These are phyloP conservation scores for Ormyrus nitidulus DNA, from an alignment of 2,888 invertebrate genomes.

Conservation along the genomic window DNA sequence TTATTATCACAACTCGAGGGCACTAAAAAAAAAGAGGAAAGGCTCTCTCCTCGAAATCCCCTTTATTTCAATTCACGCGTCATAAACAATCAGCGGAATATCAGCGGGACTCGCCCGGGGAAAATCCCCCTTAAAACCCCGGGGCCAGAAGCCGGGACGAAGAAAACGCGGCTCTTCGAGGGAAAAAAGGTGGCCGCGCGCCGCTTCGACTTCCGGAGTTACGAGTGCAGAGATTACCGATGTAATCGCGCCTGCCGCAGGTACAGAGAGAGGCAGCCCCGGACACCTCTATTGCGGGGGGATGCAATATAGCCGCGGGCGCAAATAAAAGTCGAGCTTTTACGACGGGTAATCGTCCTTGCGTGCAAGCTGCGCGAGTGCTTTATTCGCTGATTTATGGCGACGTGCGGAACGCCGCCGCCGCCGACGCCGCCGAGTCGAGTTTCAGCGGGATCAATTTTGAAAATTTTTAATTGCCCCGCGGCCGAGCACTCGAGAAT, in stretches of 20 bases:
- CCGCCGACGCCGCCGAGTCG: neutral
- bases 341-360: slow-evolving; percentile 52
- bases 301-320: slow-evolving; percentile 45
- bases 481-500: too few relatives aligned
- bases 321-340: slow-evolving; percentile 54
- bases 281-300: slow-evolving; percentile 29
- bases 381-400: slow-evolving; percentile 43
- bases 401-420: neutral
- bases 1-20: too few relatives aligned
- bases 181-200: neutral
- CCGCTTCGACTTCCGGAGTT: slow-evolving; percentile 48
- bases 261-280: neutral
- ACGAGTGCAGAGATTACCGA: slow-evolving; percentile 61
- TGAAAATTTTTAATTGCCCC: slow-evolving; percentile 11
- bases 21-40: too few relatives aligned
- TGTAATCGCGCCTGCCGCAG: slow-evolving; percentile 56
- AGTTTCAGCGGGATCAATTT: slow-evolving; percentile 31
- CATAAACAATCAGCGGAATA: slow-evolving; percentile 47
- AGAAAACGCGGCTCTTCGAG: neutral
- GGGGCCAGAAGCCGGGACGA: neutral
- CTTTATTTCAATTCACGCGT: slow-evolving; percentile 40
- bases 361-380: slow-evolving; percentile 39
- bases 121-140: slow-evolving; percentile 22
- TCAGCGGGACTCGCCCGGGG: slow-evolving; percentile 22
- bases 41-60: slow-evolving; percentile 24